These are phyloP conservation scores for Agrochola lota DNA, from an alignment of 2,888 invertebrate species.

Conservation along the genomic window DNA sequence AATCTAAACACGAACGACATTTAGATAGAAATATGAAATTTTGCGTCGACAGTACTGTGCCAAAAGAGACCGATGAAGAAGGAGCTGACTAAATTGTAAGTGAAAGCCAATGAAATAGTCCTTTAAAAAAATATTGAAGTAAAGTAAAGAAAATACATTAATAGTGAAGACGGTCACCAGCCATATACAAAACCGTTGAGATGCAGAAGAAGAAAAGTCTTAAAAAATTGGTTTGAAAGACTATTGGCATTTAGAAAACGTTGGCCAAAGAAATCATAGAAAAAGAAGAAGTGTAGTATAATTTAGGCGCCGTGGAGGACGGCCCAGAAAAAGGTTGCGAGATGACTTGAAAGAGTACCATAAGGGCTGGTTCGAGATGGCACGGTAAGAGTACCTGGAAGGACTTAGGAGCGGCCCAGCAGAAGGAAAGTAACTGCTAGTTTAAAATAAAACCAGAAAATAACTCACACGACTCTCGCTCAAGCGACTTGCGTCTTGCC, in stretches of 20 bases:
- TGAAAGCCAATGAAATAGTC: background rate
- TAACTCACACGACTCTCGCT: too few relatives aligned
- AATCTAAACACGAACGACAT: conserved; percentile 82
- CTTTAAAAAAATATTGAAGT: background rate
- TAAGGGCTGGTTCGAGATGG: background rate
- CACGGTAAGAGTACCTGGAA: background rate
- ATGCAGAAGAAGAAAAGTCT: background rate
- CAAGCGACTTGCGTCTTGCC: background rate
- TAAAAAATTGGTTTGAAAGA: background rate
- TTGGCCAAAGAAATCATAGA: too few relatives aligned
- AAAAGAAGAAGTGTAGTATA: background rate
- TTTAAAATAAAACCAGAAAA: background rate
- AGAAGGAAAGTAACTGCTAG: background rate
- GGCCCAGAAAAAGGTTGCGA: background rate
- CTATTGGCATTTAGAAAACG: background rate
- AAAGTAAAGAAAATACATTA: background rate
- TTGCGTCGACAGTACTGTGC: conserved; percentile 68
- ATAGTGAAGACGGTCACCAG: background rate
- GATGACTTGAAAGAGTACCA: background rate
- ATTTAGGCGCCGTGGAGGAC: background rate
- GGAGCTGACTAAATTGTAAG: background rate
- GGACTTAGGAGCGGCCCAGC: background rate
- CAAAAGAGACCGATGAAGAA: conserved; percentile 9
- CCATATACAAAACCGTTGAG: background rate
- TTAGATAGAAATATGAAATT: conserved; percentile 70